phyloP scores from a whole-genome alignment of 2,797 vertebrate genomes.

The Rhabdophis nuchalis region DNA sequence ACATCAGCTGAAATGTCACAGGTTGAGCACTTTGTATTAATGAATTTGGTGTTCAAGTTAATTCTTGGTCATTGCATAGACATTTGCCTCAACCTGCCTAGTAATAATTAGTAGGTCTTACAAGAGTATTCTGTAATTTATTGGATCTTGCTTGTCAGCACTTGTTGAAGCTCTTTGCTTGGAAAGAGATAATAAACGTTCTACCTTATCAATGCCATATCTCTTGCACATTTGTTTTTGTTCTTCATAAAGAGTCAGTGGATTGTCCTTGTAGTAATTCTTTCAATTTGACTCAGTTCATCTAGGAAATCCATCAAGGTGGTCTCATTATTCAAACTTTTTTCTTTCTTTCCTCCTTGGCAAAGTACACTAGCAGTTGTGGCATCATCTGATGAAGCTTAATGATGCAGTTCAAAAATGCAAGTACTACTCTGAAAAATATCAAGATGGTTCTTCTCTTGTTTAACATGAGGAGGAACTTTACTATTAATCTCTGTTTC shows the following conservation, averaged over 20 bases:
- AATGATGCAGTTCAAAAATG: not conserved
- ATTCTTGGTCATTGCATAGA: not conserved
- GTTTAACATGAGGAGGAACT: not conserved
- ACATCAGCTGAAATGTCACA: not conserved
- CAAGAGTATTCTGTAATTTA: not conserved
- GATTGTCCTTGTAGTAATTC: not conserved
- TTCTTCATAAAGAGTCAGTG: not conserved
- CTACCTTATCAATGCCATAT: not conserved
- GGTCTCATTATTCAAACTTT: not conserved
- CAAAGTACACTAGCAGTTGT: not conserved
- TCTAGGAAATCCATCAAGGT: not conserved
- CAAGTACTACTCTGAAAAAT: not conserved
- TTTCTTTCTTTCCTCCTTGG: not conserved
- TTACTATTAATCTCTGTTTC: not conserved
- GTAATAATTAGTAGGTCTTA: not conserved
- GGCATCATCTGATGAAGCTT: not conserved
- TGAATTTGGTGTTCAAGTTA: not conserved
- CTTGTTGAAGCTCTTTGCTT: not conserved
- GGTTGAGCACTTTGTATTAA: not conserved
- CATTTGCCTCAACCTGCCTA: not conserved
- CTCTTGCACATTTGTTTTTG: not conserved
- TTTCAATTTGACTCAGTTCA: not conserved
- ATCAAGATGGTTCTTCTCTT: too few species aligned
- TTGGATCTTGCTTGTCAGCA: not conserved
- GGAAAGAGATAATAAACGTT: not conserved